Evolutionary conservation across 2,113 vertebrate genomes (phyloP).

Genomic region (Oxyura jamaicensis): DNA sequence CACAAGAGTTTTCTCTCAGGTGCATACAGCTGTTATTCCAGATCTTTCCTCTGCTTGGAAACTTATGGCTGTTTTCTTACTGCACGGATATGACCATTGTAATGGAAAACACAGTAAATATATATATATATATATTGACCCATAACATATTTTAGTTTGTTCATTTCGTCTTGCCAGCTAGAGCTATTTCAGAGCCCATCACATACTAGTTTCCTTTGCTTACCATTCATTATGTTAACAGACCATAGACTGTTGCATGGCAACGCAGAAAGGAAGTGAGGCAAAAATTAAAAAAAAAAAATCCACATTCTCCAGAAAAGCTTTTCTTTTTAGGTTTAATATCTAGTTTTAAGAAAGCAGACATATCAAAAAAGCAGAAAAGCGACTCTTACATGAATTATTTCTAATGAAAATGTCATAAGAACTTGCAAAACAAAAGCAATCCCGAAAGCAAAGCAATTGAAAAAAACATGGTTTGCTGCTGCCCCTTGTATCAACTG

Average conservation of each 20-base stretch:
- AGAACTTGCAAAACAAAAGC: neutral
- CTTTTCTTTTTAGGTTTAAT: neutral
- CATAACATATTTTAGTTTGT: neutral
- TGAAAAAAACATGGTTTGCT: neutral
- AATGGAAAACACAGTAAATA: neutral
- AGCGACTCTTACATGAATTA: rapidly evolving
- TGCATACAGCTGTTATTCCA: neutral
- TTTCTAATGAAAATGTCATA: neutral
- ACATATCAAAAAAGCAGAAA: neutral
- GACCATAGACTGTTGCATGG: neutral
- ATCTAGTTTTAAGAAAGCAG: neutral
- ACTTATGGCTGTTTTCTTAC: neutral
- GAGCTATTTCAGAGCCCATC: neutral
- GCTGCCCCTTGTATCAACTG: neutral
- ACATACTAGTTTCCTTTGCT: neutral
- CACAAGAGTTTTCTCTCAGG: neutral
- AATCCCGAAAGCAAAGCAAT: neutral
- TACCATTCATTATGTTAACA: neutral
- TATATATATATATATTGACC: neutral
- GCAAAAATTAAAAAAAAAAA: neutral
- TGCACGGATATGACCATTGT: neutral
- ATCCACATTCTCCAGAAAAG: neutral
- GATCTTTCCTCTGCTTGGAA: neutral
- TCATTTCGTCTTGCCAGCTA: neutral
- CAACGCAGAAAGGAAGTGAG: neutral